These are phyloP conservation scores for Nothura maculosa DNA, from an alignment of 2,797 vertebrate species.

Conservation along the genomic window DNA sequence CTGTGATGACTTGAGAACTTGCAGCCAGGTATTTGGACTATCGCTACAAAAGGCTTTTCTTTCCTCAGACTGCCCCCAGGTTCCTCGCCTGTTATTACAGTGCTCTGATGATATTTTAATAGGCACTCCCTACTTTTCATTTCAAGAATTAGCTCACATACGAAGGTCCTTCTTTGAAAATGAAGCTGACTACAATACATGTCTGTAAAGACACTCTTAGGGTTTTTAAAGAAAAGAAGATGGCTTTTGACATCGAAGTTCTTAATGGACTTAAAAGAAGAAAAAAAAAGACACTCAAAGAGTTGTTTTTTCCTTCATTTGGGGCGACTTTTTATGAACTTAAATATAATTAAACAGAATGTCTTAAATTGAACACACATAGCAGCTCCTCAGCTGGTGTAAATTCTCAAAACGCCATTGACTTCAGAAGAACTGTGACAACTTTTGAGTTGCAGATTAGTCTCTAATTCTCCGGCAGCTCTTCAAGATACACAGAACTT, in stretches of 20 bases:
- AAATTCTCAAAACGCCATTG: constrained; percentile 16
- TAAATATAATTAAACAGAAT: neutral
- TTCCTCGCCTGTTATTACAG: neutral
- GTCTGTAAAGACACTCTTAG: neutral
- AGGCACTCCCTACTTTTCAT: neutral
- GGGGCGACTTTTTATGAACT: neutral
- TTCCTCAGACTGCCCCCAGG: neutral
- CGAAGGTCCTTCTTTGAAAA: fast-evolving
- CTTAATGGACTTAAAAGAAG: neutral
- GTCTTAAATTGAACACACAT: neutral
- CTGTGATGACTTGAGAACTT: neutral
- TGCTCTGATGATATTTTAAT: neutral
- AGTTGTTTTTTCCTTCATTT: neutral
- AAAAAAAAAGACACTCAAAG: neutral
- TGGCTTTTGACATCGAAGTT: neutral
- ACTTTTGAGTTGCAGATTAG: constrained; percentile 16
- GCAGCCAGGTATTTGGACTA: neutral
- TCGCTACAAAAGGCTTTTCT: neutral
- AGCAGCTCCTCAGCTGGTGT: neutral
- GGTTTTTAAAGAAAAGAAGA: neutral
- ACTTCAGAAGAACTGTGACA: constrained; percentile 29
- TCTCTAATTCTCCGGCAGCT: constrained; percentile 13
- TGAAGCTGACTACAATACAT: neutral
- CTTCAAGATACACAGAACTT: constrained; percentile 13
- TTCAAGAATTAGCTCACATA: neutral